Conservation (phyloP, 2,888 invertebrate genomes). For the Spicauda simplicius region DNA sequence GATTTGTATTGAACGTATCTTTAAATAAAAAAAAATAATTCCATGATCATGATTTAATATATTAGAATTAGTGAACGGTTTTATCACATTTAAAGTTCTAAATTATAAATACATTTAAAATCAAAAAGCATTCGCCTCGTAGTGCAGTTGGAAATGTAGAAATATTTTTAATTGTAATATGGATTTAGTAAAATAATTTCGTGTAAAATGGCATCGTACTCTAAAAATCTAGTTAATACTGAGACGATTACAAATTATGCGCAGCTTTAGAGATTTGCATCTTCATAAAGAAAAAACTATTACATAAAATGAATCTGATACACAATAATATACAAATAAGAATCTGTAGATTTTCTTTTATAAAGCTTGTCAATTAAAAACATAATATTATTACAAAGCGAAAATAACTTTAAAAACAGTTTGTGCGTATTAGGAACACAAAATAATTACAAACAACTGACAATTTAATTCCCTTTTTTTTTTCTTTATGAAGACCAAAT, state of each 20-base stretch:
- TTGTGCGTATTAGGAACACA: slow-evolving; percentile 33
- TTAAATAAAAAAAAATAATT: no score
- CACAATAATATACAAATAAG: background rate
- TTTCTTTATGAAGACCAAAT: slow-evolving; percentile 30
- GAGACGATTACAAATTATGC: slow-evolving; percentile 57
- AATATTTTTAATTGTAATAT: slow-evolving; percentile 35
- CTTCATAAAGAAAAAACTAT: slow-evolving; percentile 40
- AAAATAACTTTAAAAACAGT: background rate
- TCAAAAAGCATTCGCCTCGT: slow-evolving; percentile 10
- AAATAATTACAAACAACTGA: background rate
- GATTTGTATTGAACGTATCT: no score
- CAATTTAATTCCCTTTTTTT: background rate
- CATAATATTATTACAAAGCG: background rate
- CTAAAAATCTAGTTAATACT: slow-evolving; percentile 73
- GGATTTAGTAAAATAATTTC: slow-evolving; percentile 46
- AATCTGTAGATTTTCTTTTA: background rate
- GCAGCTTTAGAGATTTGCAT: slow-evolving; percentile 38
- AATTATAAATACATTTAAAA: background rate
- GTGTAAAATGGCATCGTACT: slow-evolving; percentile 74
- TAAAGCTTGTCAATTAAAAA: background rate
- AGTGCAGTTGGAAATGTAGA: slow-evolving; percentile 35
- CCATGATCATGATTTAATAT: background rate
- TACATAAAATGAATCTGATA: no score
- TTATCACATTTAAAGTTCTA: no score
- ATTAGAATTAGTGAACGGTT: background rate